A percentile compares a stretch with the other conserved stretches of the same genome.
These are phyloP conservation scores for Mesoclemmys tuberculata DNA, from an alignment of 2,113 vertebrate genomes.

Conservation along the genomic window DNA sequence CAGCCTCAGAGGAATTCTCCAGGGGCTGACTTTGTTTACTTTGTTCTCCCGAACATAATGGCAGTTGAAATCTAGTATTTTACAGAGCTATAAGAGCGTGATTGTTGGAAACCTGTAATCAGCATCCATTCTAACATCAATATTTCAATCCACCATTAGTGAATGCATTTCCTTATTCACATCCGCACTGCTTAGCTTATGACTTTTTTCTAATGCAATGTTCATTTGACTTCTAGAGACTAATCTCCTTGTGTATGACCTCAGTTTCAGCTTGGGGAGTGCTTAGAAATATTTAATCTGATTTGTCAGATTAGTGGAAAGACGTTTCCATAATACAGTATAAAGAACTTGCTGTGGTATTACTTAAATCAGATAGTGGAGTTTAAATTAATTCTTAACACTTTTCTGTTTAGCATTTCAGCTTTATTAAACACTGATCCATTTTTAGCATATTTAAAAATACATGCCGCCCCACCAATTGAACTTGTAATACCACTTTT, in stretches of 20 bases:
- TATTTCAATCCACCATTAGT: background rate
- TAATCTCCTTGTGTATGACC: background rate
- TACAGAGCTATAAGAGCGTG: background rate
- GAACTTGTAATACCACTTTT: background rate
- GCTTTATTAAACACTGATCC: background rate
- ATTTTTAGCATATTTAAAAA: background rate
- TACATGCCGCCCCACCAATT: background rate
- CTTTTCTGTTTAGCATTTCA: background rate
- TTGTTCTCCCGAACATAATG: background rate
- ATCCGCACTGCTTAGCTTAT: background rate
- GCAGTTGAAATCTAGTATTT: background rate
- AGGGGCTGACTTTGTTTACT: background rate
- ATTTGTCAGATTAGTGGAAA: conserved; percentile 30
- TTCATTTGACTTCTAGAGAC: background rate
- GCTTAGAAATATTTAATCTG: conserved; percentile 48
- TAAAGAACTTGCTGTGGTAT: background rate
- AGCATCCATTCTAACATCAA: background rate
- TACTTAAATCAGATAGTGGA: conserved; percentile 22
- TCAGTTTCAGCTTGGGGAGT: background rate
- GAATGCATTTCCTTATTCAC: background rate
- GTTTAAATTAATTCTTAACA: conserved; percentile 13
- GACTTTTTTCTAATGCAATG: background rate
- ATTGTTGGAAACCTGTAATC: background rate
- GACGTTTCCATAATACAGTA: conserved; percentile 32
- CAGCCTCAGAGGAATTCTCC: background rate